These are phyloP conservation scores for Chaitophorus viminalis DNA, from an alignment of 2,888 invertebrate genomes.

Conservation along the genomic window DNA sequence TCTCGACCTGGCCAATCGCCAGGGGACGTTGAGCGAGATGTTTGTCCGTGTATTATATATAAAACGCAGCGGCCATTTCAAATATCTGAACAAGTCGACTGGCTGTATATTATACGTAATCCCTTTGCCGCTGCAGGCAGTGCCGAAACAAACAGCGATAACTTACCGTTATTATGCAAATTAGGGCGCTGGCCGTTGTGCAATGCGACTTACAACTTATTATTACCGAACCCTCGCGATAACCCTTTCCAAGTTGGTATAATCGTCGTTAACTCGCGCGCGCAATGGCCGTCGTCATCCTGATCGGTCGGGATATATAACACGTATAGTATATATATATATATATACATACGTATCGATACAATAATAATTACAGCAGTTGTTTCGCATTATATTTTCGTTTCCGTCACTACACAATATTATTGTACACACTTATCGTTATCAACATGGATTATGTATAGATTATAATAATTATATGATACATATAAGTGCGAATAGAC, in stretches of 20 bases:
- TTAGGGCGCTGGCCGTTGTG: conserved; percentile 4
- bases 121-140: neutral
- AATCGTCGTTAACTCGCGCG: neutral
- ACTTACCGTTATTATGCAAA: conserved; percentile 23
- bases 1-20: neutral
- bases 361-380: too few species aligned
- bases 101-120: neutral
- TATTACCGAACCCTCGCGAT: neutral
- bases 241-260: conserved; percentile 1
- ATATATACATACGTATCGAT: too few species aligned
- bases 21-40: neutral
- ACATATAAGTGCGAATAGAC: too few species aligned
- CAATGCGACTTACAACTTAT: conserved; percentile 12
- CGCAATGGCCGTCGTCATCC: neutral
- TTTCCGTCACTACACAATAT: too few species aligned
- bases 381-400: too few species aligned
- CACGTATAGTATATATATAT: too few species aligned
- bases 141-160: conserved; percentile 1
- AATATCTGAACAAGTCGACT: conserved; percentile 5
- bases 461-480: too few species aligned
- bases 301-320: too few species aligned
- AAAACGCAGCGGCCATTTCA: neutral
- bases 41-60: conserved; percentile 10
- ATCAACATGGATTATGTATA: too few species aligned
- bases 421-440: too few species aligned